These are phyloP conservation scores for Anthonomus grandis DNA, from an alignment of 1,140 invertebrate genomes.

Conservation along the genomic window DNA sequence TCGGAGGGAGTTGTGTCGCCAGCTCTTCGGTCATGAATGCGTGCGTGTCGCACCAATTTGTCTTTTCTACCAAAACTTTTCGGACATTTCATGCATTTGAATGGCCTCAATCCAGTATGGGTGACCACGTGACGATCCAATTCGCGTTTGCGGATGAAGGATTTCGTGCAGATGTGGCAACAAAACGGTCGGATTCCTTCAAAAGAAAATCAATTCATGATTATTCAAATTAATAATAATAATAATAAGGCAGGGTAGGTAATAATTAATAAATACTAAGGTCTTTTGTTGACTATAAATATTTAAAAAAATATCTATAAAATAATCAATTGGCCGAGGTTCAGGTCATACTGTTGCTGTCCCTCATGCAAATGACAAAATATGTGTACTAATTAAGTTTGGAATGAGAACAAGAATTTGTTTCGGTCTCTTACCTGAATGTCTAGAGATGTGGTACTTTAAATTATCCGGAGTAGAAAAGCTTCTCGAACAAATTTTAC, in stretches of 20 bases:
- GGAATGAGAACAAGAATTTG: background rate
- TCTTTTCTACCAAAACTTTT: constrained; percentile 64
- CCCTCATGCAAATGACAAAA: no score
- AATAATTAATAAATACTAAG: no score
- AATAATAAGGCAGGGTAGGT: no score
- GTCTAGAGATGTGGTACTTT: constrained; percentile 36
- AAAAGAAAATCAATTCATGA: constrained; percentile 2
- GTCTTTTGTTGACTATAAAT: background rate
- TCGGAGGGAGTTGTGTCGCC: background rate
- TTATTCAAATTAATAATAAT: no score
- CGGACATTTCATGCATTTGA: constrained; percentile 59
- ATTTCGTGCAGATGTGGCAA: constrained; percentile 60
- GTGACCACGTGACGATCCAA: constrained; percentile 59
- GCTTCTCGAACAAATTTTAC: constrained; percentile 53
- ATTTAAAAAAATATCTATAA: background rate
- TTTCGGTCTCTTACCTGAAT: constrained; percentile 21
- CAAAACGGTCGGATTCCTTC: constrained; percentile 42
- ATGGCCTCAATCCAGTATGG: constrained; percentile 60
- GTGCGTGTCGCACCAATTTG: constrained; percentile 61
- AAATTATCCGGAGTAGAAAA: constrained; percentile 50
- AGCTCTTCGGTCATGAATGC: constrained; percentile 53
- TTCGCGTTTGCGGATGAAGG: constrained; percentile 62
- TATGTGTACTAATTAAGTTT: no score
- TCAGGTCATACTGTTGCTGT: no score
- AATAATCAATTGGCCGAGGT: no score